Evolutionary conservation across 2,797 vertebrate genomes (phyloP).

Genomic region (Meriones psammophilus): DNA sequence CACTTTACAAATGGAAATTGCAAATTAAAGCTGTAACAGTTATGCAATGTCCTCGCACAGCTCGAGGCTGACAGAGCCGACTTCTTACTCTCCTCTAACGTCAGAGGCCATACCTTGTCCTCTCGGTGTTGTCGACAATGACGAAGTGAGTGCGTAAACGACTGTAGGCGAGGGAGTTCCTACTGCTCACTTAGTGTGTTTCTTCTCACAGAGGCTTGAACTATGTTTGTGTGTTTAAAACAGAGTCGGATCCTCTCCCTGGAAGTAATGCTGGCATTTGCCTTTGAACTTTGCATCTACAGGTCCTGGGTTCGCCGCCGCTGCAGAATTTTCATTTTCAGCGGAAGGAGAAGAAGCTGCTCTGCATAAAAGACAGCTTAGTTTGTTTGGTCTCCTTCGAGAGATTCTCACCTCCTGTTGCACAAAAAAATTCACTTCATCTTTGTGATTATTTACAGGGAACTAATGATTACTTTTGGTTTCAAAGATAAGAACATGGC

Average conservation of each 20-base stretch:
- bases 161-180: not conserved
- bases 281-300: constrained; percentile 1
- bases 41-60: not conserved
- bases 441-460: not conserved
- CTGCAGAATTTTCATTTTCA: not conserved
- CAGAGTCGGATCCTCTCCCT: not conserved
- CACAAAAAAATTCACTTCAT: not conserved
- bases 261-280: not conserved
- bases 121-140: not conserved
- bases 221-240: not conserved
- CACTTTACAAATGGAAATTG: not conserved
- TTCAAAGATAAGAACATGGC: not conserved
- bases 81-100: not conserved
- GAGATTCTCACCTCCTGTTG: not conserved
- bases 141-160: not conserved
- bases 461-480: not conserved
- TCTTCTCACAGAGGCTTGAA: not conserved
- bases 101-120: not conserved
- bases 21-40: not conserved
- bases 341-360: not conserved
- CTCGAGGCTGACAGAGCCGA: not conserved
- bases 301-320: not conserved
- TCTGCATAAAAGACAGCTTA: not conserved
- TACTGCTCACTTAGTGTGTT: not conserved
- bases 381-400: not conserved